Percentiles rank a stretch among this genome's conserved stretches.
phyloP scores from a whole-genome alignment of 2,113 vertebrate genomes.

The Eulemur rufifrons region DNA sequence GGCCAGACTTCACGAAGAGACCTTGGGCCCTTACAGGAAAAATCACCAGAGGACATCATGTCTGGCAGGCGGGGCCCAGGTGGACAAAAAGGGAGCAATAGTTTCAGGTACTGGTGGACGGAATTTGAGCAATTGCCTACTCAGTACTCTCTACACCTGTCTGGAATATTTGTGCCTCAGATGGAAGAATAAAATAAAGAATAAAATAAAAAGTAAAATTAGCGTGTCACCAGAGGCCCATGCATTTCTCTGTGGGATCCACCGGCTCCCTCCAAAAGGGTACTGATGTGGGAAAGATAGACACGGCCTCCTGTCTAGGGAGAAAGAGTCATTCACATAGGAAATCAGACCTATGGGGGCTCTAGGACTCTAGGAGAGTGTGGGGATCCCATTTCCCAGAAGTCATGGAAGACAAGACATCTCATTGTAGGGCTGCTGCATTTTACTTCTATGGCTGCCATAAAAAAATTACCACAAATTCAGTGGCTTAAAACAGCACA shows the following conservation, averaged over 20 bases:
- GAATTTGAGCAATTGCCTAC: background rate
- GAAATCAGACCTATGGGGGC: background rate
- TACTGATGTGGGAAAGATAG: background rate
- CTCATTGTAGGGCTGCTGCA: background rate
- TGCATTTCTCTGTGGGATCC: background rate
- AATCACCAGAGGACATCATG: background rate
- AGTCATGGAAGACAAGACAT: background rate
- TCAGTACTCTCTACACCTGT: background rate
- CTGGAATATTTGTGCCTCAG: background rate
- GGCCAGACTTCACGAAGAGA: background rate
- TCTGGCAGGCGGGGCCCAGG: background rate
- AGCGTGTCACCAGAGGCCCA: background rate
- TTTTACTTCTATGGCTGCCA: background rate
- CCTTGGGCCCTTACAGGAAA: background rate
- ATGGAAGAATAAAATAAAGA: background rate
- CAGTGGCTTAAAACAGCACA: background rate
- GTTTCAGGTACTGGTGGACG: background rate
- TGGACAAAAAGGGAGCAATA: background rate
- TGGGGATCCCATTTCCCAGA: background rate
- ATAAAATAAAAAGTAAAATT: background rate
- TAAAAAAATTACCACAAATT: background rate
- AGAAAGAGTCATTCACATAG: background rate
- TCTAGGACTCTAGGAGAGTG: background rate
- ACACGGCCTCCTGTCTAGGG: background rate
- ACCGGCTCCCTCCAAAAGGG: background rate